Evolutionary conservation across 2,113 vertebrate species (phyloP).

Genomic region (Axis porcinus): DNA sequence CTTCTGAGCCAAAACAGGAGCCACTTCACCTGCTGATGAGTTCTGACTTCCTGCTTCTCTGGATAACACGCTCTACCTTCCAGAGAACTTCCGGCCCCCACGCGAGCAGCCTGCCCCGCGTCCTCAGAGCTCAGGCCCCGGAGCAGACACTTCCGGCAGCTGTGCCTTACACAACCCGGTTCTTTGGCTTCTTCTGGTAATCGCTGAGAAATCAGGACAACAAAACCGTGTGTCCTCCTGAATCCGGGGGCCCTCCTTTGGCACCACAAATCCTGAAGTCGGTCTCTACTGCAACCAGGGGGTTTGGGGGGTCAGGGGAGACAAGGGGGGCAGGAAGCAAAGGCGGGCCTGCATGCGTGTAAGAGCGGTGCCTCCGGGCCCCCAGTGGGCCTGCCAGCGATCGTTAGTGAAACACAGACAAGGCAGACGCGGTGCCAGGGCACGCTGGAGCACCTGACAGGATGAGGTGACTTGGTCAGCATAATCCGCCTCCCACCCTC

Average conservation of each 20-base stretch:
- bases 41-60: not conserved
- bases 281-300: not conserved
- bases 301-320: fast-evolving
- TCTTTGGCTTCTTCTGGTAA: not conserved
- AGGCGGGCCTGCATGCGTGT: not conserved
- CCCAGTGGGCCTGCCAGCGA: too few species aligned
- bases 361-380: fast-evolving
- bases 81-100: not conserved
- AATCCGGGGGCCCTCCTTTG: not conserved
- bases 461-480: fast-evolving
- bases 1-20: not conserved
- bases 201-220: not conserved
- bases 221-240: not conserved
- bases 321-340: not conserved
- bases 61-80: not conserved
- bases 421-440: fast-evolving
- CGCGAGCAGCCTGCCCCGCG: not conserved
- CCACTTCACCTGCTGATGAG: not conserved
- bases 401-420: not conserved
- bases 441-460: not conserved
- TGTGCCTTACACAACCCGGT: not conserved
- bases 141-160: not conserved
- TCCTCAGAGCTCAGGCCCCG: not conserved
- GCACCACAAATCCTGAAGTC: not conserved
- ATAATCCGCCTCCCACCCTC: not conserved